Conservation (phyloP, 2,888 invertebrate genomes). For the Oxyscelio sp. region DNA sequence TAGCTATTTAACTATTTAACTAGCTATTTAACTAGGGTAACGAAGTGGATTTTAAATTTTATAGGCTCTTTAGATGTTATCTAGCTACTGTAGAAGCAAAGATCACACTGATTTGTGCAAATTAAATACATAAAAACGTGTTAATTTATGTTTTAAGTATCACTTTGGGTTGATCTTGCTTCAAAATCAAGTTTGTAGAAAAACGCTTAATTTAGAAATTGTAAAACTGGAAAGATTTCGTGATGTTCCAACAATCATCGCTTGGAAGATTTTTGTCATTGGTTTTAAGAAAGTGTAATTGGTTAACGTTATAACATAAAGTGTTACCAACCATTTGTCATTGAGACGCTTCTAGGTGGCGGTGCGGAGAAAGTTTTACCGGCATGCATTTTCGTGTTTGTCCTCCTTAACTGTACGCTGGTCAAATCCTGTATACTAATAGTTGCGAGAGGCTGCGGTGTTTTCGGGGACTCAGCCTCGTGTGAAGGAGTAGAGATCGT, state of each 20-base stretch:
- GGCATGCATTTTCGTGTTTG: conserved; percentile 92
- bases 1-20: no score
- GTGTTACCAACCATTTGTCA: conserved; percentile 88
- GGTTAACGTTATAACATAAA: no score
- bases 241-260: no score
- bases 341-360: conserved; percentile 92
- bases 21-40: conserved; percentile 19
- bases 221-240: not conserved
- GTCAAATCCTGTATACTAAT: conserved; percentile 96
- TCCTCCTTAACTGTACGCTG: conserved; percentile 94
- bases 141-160: not conserved
- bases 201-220: not conserved
- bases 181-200: not conserved
- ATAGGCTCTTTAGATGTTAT: conserved; percentile 33
- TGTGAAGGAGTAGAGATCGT: conserved; percentile 18
- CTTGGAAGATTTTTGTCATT: no score
- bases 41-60: conserved; percentile 14
- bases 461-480: conserved; percentile 89
- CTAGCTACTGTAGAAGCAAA: conserved; percentile 7
- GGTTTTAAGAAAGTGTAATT: no score
- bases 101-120: not conserved
- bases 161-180: not conserved
- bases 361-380: conserved; percentile 96
- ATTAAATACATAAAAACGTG: not conserved
- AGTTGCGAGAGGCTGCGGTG: conserved; percentile 93